phyloP scores from a whole-genome alignment of 2,113 vertebrate genomes.

The Cyanoliseus patagonus region DNA sequence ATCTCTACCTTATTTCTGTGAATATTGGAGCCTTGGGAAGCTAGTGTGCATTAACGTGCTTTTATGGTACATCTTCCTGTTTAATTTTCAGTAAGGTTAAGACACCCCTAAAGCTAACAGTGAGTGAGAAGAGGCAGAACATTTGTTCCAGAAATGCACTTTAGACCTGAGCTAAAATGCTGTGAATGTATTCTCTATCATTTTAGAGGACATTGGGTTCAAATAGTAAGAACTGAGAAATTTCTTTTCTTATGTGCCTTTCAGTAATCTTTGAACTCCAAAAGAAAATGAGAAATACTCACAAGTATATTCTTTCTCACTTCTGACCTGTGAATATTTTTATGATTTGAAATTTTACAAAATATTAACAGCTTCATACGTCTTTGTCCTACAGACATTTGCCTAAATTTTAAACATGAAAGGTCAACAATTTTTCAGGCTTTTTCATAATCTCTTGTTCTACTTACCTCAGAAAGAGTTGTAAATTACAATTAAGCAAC shows the following conservation, averaged over 20 bases:
- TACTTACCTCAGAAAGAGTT: not conserved
- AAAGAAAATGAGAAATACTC: not conserved
- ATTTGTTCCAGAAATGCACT: not conserved
- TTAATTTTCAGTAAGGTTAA: not conserved
- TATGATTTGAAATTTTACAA: not conserved
- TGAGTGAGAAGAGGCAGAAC: not conserved
- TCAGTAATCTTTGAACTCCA: not conserved
- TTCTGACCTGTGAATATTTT: not conserved
- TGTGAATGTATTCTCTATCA: accelerated
- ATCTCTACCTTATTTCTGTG: not conserved
- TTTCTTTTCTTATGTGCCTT: not conserved
- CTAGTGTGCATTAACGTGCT: not conserved
- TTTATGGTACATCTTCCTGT: not conserved
- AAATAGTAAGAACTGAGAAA: not conserved
- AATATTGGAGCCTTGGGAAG: not conserved
- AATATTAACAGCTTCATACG: not conserved
- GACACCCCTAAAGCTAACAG: accelerated
- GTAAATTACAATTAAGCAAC: not conserved
- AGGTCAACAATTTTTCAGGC: not conserved
- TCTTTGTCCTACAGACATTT: not conserved
- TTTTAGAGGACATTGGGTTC: not conserved
- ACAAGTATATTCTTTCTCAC: not conserved
- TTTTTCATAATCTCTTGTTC: not conserved
- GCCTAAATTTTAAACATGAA: not conserved
- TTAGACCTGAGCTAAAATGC: not conserved